phyloP scores from a whole-genome alignment of 2,113 vertebrate species.

The Xenopus laevis region DNA sequence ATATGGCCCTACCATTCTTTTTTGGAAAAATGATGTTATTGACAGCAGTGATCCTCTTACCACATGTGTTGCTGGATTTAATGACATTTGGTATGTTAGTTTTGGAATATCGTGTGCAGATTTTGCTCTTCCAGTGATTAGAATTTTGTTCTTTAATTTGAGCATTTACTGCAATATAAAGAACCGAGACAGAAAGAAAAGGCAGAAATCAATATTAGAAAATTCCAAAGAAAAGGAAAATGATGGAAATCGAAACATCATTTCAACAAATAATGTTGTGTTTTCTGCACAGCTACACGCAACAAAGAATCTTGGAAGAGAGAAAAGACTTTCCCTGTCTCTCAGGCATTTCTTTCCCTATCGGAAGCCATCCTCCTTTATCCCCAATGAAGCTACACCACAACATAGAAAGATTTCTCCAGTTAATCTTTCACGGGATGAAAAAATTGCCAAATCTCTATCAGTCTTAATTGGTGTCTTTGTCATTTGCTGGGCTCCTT shows the following conservation, averaged over 20 bases:
- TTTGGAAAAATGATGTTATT: constrained; percentile 61
- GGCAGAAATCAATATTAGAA: neutral
- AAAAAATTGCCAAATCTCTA: constrained; percentile 74
- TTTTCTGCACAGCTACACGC: neutral
- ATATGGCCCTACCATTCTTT: constrained; percentile 79
- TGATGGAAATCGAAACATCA: neutral
- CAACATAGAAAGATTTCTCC: neutral
- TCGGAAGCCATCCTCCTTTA: neutral
- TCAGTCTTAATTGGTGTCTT: constrained; percentile 75
- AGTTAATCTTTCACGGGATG: constrained; percentile 59
- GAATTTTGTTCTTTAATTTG: constrained; percentile 81
- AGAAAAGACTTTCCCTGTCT: neutral
- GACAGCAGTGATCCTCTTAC: rapidly evolving
- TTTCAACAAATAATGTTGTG: neutral
- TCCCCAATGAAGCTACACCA: neutral
- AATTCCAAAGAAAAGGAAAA: neutral
- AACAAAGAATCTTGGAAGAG: neutral
- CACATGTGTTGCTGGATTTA: constrained; percentile 72
- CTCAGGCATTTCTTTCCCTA: neutral
- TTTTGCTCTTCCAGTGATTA: constrained; percentile 78
- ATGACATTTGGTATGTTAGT: constrained; percentile 78
- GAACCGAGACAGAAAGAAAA: constrained; percentile 57
- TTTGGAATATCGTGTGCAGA: constrained; percentile 75
- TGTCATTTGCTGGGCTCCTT: no score
- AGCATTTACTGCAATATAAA: constrained; percentile 80